phyloP scores from a whole-genome alignment of 1,140 invertebrate genomes.

The Saxidomus purpurata region DNA sequence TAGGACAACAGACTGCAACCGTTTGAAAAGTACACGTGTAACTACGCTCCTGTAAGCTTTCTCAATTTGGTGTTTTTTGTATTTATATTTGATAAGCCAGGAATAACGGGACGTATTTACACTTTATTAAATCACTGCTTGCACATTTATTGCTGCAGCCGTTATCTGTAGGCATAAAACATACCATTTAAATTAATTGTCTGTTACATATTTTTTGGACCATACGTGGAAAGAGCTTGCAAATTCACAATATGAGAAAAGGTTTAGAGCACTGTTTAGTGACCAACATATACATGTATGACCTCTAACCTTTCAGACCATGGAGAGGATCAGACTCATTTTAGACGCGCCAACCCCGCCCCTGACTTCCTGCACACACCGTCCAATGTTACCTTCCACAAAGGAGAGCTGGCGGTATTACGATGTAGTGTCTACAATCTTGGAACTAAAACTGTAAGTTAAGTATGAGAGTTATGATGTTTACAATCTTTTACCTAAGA shows the following conservation, averaged over 20 bases:
- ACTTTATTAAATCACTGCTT: too few species aligned
- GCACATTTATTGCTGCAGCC: too few species aligned
- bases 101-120: too few species aligned
- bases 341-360: slow-evolving; percentile 35
- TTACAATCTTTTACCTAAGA: too few species aligned
- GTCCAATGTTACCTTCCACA: slow-evolving; percentile 72
- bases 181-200: neutral
- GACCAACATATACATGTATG: neutral
- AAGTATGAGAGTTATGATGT: too few species aligned
- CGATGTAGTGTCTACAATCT: slow-evolving; percentile 73
- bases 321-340: neutral
- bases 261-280: neutral
- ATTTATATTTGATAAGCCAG: too few species aligned
- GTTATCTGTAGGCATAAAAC: neutral
- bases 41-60: too few species aligned
- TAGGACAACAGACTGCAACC: too few species aligned
- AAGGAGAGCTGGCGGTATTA: slow-evolving; percentile 73
- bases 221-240: neutral
- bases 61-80: too few species aligned
- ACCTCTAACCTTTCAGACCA: slow-evolving; percentile 11
- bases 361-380: slow-evolving; percentile 71
- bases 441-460: slow-evolving; percentile 75
- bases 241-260: neutral
- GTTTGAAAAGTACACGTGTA: too few species aligned
- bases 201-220: neutral